These are phyloP conservation scores for Acanthurus lineatus DNA, from an alignment of 2,797 vertebrate genomes.

Conservation along the genomic window DNA sequence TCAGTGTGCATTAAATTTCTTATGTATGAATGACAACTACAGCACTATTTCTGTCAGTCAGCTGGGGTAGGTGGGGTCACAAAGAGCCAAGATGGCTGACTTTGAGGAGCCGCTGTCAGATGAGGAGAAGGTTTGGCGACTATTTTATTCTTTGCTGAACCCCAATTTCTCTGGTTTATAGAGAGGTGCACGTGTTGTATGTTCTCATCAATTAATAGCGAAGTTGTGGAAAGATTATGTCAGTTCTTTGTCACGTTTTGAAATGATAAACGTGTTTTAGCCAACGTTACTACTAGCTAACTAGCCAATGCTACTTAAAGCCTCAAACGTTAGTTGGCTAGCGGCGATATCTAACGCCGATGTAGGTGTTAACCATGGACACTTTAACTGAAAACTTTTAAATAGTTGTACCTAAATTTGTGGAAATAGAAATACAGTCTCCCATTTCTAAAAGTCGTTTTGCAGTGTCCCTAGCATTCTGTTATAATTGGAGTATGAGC, in stretches of 20 bases:
- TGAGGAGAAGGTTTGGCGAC: constrained; percentile 92
- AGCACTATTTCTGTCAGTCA: constrained; percentile 66
- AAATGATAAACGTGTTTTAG: constrained; percentile 38
- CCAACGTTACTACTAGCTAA: constrained; percentile 55
- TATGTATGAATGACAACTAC: background rate
- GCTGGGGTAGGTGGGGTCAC: constrained; percentile 85
- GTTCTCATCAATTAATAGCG: background rate
- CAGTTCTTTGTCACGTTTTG: background rate
- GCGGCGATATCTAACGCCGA: constrained; percentile 17
- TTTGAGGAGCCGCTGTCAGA: constrained; percentile 95
- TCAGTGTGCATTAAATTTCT: background rate
- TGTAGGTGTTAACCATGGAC: background rate
- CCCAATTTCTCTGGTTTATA: background rate
- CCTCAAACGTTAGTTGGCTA: constrained; percentile 36
- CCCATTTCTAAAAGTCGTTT: background rate
- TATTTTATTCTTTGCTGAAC: constrained; percentile 29
- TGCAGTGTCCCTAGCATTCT: background rate
- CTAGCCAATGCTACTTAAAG: constrained; percentile 67
- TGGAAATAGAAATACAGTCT: rapidly evolving
- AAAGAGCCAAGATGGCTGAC: constrained; percentile 96
- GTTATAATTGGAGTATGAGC: background rate
- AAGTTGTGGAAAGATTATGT: background rate
- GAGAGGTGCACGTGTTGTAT: rapidly evolving
- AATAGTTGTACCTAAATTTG: background rate
- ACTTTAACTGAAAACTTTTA: background rate